phyloP scores from a whole-genome alignment of 2,113 vertebrate genomes.

The Dicrurus megarhynchus region DNA sequence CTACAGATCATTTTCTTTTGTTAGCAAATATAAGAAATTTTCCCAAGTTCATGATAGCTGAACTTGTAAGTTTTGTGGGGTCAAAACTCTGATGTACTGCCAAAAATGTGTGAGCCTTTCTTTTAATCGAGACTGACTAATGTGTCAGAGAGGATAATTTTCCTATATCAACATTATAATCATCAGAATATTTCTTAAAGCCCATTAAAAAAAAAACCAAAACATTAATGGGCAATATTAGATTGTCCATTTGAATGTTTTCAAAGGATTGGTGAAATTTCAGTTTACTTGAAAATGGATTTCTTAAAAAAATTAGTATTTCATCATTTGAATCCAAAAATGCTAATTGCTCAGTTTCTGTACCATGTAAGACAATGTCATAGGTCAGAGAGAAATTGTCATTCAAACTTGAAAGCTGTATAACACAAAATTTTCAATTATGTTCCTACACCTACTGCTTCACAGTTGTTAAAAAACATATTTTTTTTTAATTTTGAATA shows the following conservation, averaged over 20 bases:
- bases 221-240: background rate
- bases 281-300: background rate
- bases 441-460: background rate
- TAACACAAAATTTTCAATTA: background rate
- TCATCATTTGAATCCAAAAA: background rate
- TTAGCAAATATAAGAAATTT: background rate
- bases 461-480: background rate
- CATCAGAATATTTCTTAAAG: background rate
- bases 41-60: background rate
- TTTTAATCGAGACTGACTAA: background rate
- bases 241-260: background rate
- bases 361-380: fast-evolving
- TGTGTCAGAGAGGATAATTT: background rate
- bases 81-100: background rate
- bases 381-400: background rate
- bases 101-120: background rate
- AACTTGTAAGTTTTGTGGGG: background rate
- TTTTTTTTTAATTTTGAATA: background rate
- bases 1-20: background rate
- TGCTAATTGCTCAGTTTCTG: background rate
- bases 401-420: background rate
- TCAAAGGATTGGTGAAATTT: background rate
- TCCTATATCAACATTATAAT: background rate
- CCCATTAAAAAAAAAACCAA: background rate
- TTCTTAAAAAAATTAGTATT: background rate